A percentile compares a stretch with the other conserved stretches of the same genome.
Evolutionary conservation across 2,113 vertebrate genomes (phyloP).

Genomic region (Mus musculus): GRCm39 chr8:79905001-79905500

Average conservation of each 20-base stretch:
- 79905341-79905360: background rate
- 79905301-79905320: background rate
- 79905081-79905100: too few species aligned
- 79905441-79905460: background rate
- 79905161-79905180: background rate
- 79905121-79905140: background rate
- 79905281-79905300: background rate
- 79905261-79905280: too few species aligned
- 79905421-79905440: background rate
- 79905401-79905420: background rate
- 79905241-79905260: too few species aligned
- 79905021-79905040: background rate
- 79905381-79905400: background rate
- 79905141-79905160: background rate
- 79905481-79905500: background rate
- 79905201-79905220: too few species aligned
- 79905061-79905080: background rate
- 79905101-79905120: fast-evolving
- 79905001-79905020: background rate
- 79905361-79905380: background rate
- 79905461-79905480: background rate
- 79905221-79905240: background rate
- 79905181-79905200: background rate
- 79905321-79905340: background rate
- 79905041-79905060: background rate